These are phyloP conservation scores for Hipparchia sbordonii DNA, from an alignment of 2,888 invertebrate species.

Conservation along the genomic window DNA sequence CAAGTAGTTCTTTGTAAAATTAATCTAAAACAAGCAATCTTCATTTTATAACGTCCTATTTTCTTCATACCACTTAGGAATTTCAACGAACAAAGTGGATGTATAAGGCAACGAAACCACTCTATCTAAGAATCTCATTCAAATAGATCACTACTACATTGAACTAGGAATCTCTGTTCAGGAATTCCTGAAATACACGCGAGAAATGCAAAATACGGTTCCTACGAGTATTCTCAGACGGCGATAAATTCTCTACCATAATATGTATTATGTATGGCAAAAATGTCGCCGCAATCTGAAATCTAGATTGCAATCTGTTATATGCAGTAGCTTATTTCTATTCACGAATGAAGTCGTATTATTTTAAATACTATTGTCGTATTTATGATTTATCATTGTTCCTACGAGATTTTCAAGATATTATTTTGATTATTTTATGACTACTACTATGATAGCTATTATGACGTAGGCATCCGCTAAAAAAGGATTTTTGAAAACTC, in stretches of 20 bases:
- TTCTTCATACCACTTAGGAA: not conserved
- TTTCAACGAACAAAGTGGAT: slow-evolving; percentile 2
- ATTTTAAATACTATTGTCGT: not conserved
- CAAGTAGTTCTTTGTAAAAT: not conserved
- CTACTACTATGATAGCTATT: too few relatives aligned
- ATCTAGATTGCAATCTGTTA: slow-evolving; percentile 23
- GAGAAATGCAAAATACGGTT: slow-evolving; percentile 23
- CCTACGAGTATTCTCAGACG: slow-evolving; percentile 19
- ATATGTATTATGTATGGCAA: slow-evolving; percentile 24
- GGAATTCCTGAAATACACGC: slow-evolving; percentile 25
- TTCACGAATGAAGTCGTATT: slow-evolving; percentile 15
- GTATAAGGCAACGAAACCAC: slow-evolving; percentile 5
- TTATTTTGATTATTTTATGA: not conserved
- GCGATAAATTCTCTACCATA: slow-evolving; percentile 22
- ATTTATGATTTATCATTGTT: not conserved
- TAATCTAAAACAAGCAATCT: not conserved
- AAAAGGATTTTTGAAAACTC: too few relatives aligned
- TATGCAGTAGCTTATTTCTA: slow-evolving; percentile 18
- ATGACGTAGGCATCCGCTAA: too few relatives aligned
- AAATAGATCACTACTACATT: slow-evolving; percentile 20
- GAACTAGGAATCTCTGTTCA: slow-evolving; percentile 20
- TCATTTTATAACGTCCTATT: not conserved
- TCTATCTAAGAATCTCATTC: slow-evolving; percentile 16
- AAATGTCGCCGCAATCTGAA: slow-evolving; percentile 24
- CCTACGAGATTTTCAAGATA: not conserved